Percentiles rank a stretch among this genome's conserved stretches.
These are phyloP conservation scores for Brachionus manjavacas DNA, from an alignment of 1,140 invertebrate species.

Conservation along the genomic window DNA sequence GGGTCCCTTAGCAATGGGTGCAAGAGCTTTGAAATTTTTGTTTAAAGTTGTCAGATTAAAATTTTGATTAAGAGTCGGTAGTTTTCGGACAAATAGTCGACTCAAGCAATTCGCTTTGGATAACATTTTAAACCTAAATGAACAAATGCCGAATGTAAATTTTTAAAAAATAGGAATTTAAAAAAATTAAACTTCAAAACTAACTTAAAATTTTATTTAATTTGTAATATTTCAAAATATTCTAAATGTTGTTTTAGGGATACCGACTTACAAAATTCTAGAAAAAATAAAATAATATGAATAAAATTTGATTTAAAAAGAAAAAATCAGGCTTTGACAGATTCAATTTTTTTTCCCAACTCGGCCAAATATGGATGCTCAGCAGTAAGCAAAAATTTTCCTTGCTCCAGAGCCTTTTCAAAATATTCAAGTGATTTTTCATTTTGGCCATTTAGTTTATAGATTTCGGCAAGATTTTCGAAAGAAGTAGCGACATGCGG, in stretches of 20 bases:
- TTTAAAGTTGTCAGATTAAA: not conserved
- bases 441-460: not conserved
- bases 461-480: not conserved
- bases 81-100: not conserved
- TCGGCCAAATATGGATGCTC: not conserved
- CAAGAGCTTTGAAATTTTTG: not conserved
- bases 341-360: not conserved
- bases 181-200: not conserved
- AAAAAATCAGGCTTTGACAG: not conserved
- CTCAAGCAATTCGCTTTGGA: not conserved
- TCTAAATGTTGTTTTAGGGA: not conserved
- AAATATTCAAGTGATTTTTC: constrained; percentile 7
- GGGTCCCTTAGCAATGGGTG: not conserved
- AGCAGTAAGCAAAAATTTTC: not conserved
- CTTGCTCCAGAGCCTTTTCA: not conserved
- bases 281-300: not conserved
- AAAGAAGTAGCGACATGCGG: not conserved
- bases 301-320: not conserved
- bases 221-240: not conserved
- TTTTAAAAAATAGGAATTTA: not conserved
- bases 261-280: not conserved
- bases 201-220: not conserved
- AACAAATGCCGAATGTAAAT: not conserved
- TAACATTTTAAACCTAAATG: not conserved
- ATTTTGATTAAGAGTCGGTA: not conserved